Base-by-base conservation (phyloP, 2,113 vertebrate species). In the Lucifuga dentata region DNA sequence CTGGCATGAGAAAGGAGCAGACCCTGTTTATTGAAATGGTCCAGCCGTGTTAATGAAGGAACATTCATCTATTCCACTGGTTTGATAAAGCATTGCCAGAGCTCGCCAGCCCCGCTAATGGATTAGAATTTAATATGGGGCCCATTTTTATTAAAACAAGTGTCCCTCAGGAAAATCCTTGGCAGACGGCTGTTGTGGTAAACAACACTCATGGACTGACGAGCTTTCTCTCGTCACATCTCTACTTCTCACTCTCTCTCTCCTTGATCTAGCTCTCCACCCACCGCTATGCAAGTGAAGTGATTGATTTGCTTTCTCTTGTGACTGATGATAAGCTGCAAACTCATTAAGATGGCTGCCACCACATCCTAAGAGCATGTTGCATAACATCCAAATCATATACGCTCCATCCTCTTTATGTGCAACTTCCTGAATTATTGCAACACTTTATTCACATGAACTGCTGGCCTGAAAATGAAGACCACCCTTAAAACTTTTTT, bases 261-360 rank as follows among this genome's bases (percentile, higher is more conserved):
- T 23, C 32, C 17, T 59, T 11, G 7, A 59, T 11, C 32, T 15
- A 38, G n/a, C n/a, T 49, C 51, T 3, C 16, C 63, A 11, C 36
- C 71, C 76, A 63, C 80, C 74, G 35, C 77, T 33, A 64, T 69
- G 84, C 72, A 53, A 58, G 59, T 45, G 56, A 67, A 64, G 82
- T 91, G 92, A 93, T 90, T 91, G 91, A 93, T 92, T 89, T 85
- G 83, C 85, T 76, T 85, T 87, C 85, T 84, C 86, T 53, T 49
- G 66, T 84, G 85, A 86, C 73, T 61, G 79, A 90, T 86, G 90
- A 90, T 90, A 89, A 90, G 84, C 86, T 44, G 57, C 62, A 86
- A 90, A 85, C 78, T 90, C 87, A 89, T 90, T 90, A 85, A 87
- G 75, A 88, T 83, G 73, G 85, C 76, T 23, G 55, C 76, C 26